Evolutionary conservation across 1,140 invertebrate species (phyloP), one percentile per base, ranked within the genome.

Genomic region (Heliconius hewitsoni): DNA sequence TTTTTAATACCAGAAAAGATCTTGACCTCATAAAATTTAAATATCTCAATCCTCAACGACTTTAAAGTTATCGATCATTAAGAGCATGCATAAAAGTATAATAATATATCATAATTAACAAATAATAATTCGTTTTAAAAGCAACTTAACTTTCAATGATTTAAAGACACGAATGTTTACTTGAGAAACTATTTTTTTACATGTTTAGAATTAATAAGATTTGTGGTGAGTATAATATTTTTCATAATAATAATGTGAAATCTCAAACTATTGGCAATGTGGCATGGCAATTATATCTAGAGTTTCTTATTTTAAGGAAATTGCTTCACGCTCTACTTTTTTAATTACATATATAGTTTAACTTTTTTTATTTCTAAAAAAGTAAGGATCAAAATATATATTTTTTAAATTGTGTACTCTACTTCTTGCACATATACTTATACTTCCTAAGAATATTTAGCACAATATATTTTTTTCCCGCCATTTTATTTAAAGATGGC

Each of bases 11-110:
- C 19, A 60, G 55, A 23, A 18, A 52, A 57, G 55, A 60, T 60
- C 55, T 60, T 60, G 55, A 60, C n/a, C 55, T 60, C 55, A 60
- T 60, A 60, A 23, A 60, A 60, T 60, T 60, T 60, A 3, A 23
- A 60, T 60, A 23, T 60, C 55, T n/a, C n/a, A 60, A 23, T 23
- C 23, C n/a, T 60, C 8, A 27, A 60, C n/a, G 55, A 8, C 55
- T n/a, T 60, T 8, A 60, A 60, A 60, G 23, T 13, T 60, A 3
- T 27, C n/a, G 8, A 60, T 23, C 23, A 60, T 23, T 60, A 23
- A 60, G n/a, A 60, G 55, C n/a, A 60, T 60, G n/a, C n/a, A n/a
- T 52, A 52, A 52, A 52, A 52, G 8, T 19, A 19, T 52, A 52
- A 46, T 46, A 46, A 23, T 60, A 60, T 23, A 57, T 57, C 23